These are phyloP conservation scores for Genyomyrus donnyi DNA, from an alignment of 2,113 vertebrate species.

Conservation along the genomic window DNA sequence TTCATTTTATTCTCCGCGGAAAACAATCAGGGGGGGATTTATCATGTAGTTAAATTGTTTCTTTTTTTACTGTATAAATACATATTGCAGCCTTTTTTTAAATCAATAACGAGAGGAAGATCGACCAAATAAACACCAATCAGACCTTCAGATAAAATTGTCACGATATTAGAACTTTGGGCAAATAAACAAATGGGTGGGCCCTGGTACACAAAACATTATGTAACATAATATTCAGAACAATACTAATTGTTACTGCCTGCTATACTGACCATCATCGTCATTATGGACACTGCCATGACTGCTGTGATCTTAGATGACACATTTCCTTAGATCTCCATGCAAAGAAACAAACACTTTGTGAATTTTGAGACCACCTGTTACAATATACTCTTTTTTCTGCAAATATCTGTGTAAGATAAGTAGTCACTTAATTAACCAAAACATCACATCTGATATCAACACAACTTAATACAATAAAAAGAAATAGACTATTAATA, in stretches of 20 bases:
- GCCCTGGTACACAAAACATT: not conserved
- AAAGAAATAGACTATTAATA: not conserved
- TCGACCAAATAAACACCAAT: not conserved
- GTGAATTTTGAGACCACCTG: not conserved
- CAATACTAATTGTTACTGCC: not conserved
- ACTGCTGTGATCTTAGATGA: not conserved
- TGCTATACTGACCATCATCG: not conserved
- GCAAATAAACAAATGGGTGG: not conserved
- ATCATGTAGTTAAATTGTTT: not conserved
- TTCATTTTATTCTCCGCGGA: not conserved
- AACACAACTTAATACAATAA: not conserved
- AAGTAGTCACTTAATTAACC: not conserved
- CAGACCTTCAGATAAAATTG: not conserved
- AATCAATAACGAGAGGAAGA: not conserved
- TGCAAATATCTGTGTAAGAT: not conserved
- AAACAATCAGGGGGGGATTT: not conserved
- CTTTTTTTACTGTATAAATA: not conserved
- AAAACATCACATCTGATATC: not conserved
- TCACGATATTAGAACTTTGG: not conserved
- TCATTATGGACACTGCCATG: not conserved
- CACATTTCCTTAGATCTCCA: not conserved
- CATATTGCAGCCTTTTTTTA: not conserved
- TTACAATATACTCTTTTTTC: not conserved
- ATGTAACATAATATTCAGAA: not conserved
- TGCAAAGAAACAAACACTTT: not conserved